These are phyloP conservation scores for Lomographa bimaculata DNA, from an alignment of 2,888 invertebrate species.

Conservation along the genomic window DNA sequence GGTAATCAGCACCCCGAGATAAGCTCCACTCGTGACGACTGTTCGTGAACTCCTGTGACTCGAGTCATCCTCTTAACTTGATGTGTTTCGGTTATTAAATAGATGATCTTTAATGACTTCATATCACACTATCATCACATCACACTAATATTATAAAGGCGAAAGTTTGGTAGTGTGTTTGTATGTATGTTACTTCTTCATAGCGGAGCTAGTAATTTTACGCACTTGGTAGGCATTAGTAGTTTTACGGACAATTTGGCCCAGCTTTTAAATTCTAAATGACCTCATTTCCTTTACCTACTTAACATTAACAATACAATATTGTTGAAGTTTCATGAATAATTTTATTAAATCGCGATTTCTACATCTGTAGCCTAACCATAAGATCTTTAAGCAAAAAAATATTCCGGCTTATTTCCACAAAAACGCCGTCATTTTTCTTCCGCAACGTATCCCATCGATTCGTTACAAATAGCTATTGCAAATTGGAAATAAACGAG, in stretches of 20 bases:
- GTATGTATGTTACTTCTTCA: no score
- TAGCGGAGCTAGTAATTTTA: no score
- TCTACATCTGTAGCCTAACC: conserved; percentile 2
- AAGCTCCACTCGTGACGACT: conserved; percentile 36
- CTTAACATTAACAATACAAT: no score
- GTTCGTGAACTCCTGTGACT: conserved; percentile 37
- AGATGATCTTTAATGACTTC: conserved; percentile 13
- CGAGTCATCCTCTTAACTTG: conserved; percentile 36
- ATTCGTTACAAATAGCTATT: conserved; percentile 57
- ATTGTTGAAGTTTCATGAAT: no score
- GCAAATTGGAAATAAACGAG: conserved; percentile 64
- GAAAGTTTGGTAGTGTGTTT: no score
- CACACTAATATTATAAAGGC: no score
- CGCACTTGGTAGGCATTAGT: not conserved
- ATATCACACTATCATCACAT: no score
- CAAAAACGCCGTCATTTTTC: conserved; percentile 39
- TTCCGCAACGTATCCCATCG: conserved; percentile 37
- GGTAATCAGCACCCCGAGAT: conserved; percentile 47
- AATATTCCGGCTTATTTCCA: conserved; percentile 27
- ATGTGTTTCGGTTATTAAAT: no score
- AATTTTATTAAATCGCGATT: no score
- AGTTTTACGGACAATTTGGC: not conserved
- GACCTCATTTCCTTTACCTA: conserved; percentile 1
- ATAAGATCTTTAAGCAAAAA: conserved; percentile 18
- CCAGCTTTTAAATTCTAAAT: not conserved